Base-by-base conservation (phyloP, 2,888 invertebrate species). In the Mythimna loreyi region DNA sequence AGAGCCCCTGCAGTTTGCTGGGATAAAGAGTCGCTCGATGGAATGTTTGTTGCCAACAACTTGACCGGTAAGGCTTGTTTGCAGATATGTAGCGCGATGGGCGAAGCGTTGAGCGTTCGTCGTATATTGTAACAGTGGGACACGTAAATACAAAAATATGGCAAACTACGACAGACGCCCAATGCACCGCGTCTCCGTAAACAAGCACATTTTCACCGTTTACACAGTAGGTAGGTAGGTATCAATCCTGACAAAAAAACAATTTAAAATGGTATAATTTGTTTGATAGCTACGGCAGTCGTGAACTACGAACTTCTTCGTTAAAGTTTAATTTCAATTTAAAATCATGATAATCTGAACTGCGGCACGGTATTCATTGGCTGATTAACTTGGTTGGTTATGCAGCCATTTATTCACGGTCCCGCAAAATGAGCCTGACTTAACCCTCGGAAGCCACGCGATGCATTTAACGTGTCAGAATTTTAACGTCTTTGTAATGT, bases 301-400 rank as follows among this genome's bases (percentile, higher is more conserved):
- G 28, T 16, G 7, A 36, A 28, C 33, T 50, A 33, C 33, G 2
- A 33, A 16, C 11, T 50, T 43, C 43, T 52, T 19, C 30, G 13
- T 67, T 47, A 19, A 75, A 67, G 11, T 55, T 70, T 53, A 45
- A 75, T 53, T 74, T 74, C 36, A 70, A 74, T 74, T 75, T 70
- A 70, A 75, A 75, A 70, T 70, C 53, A 75, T 67, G 75, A 47
- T 55, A 75, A 57, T 70, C 30, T 72, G 72, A 47, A 53, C 52
- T 69, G 70, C 67, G 67, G 36, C n/a, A 40, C 23, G 47, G 43
- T n/a, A 70, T 70, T 70, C 36, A 67, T 67, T 67, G 67, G 30
- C 40, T 70, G 75, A 70, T 75, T 70, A 70, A 72, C 76, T 72
- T 49, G 40, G 21, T 33, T 33, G 55, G 55, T 50, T 71, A 56